Base-by-base conservation (phyloP, 2,113 vertebrate species). In the Rhinolophus ferrumequinum region DNA sequence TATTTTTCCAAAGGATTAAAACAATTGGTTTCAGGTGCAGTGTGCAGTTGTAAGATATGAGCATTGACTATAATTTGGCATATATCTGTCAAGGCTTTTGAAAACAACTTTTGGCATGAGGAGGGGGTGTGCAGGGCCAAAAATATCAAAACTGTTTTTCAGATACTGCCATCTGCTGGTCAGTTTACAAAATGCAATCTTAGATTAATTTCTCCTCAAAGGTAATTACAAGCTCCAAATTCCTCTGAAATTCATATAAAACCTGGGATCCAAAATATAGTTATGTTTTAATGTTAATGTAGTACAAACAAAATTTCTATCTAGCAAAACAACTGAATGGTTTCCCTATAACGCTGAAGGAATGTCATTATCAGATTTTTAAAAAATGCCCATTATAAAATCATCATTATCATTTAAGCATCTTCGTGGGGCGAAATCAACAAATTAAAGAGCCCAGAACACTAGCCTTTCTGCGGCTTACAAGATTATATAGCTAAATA, bases 131-230 rank as follows among this genome's bases (percentile, higher is more conserved):
- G 8, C 3, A 8, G 8, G 16, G 11, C 1, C 1, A 15, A 5
- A 6, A 35, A 2, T 12, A 35, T 28, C 35, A 75, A 80, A 92
- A 96, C 56, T 44, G 35, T 70, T 80, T 80, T 94, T 95, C 88
- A 62, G 41, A 96, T 70, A 90, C 95, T 97, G 97, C 95, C 97
- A 96, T 84, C 97, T 97, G 2, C 92, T 73, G 97, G 83, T 70
- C 0, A 9, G 16, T 16, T 26, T 73, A 1, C 28, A 94, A 97
- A 96, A n/a, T 93, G 89, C 82, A 94, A 6, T 47, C 30, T 30
- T 41, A 14, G 2, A 3, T 13, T 52, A 26, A 12, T 64, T 69
- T 26, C 47, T 47, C 47, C 22, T 41, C 21, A 44, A 80, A 95
- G 85, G 22, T 28, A 86, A 73, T 47, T 72, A 54, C 15, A 6